Evolutionary conservation across 2,797 vertebrate species (phyloP).

Genomic region (Leptodactylus fallax): DNA sequence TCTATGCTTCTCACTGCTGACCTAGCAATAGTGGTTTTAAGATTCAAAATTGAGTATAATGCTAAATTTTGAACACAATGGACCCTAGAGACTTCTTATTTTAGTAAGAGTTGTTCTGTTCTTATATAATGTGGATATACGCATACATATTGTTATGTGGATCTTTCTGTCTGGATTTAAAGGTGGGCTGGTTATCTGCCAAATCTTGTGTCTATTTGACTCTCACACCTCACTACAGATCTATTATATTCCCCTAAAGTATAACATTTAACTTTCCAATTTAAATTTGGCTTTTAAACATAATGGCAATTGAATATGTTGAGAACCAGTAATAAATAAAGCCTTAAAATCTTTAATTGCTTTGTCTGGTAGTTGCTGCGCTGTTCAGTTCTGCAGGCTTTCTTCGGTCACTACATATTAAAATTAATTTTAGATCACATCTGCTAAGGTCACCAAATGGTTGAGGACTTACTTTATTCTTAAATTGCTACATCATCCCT

Average conservation of each 20-base stretch:
- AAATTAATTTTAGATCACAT: constrained; percentile 69
- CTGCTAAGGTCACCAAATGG: constrained; percentile 67
- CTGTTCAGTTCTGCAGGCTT: constrained; percentile 71
- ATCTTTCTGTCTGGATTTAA: constrained; percentile 71
- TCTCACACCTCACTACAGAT: constrained; percentile 72
- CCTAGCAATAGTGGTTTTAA: background rate
- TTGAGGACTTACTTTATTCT: constrained; percentile 64
- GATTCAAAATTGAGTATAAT: background rate
- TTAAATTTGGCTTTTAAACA: constrained; percentile 74
- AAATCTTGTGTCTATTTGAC: constrained; percentile 76
- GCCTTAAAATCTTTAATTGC: constrained; percentile 72
- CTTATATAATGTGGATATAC: background rate
- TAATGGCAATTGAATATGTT: constrained; percentile 73
- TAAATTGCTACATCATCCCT: constrained; percentile 62
- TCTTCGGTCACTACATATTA: constrained; percentile 66
- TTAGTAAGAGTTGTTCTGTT: background rate
- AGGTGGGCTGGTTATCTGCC: constrained; percentile 72
- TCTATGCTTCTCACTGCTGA: background rate
- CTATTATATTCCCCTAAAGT: constrained; percentile 74
- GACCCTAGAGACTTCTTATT: background rate
- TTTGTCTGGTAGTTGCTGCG: constrained; percentile 72
- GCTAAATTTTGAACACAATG: background rate
- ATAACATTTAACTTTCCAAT: constrained; percentile 71
- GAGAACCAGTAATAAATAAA: constrained; percentile 75
- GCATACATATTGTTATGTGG: background rate